These are phyloP conservation scores for Homalodisca vitripennis DNA, from an alignment of 1,140 invertebrate species.

Conservation along the genomic window DNA sequence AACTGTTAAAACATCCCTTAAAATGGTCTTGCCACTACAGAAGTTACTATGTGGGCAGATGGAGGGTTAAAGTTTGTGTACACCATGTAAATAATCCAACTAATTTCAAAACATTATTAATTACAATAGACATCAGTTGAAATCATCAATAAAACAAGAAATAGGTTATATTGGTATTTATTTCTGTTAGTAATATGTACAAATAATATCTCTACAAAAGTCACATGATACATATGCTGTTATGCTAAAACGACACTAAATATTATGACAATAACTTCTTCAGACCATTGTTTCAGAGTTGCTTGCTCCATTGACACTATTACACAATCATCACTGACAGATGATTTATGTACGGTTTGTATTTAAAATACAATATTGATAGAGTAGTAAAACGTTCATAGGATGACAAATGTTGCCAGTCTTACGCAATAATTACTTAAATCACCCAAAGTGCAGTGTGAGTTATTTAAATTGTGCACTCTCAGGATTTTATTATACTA, in stretches of 20 bases:
- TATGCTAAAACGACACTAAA: slow-evolving; percentile 4
- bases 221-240: slow-evolving; percentile 15
- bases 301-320: not conserved
- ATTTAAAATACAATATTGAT: no score
- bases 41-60: no score
- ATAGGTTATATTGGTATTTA: slow-evolving; percentile 26
- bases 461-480: not conserved
- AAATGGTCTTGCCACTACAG: no score
- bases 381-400: no score
- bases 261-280: not conserved
- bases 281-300: slow-evolving; percentile 4
- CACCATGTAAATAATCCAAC: no score
- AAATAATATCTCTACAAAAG: slow-evolving; percentile 31
- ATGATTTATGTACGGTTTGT: not conserved
- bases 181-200: slow-evolving; percentile 30
- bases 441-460: not conserved
- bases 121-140: no score
- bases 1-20: no score
- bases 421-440: not conserved
- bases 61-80: no score
- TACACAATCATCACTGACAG: no score
- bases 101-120: no score
- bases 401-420: not conserved
- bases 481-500: no score
- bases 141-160: not conserved